phyloP scores from a whole-genome alignment of 2,113 vertebrate genomes.

The Tor tambroides region DNA sequence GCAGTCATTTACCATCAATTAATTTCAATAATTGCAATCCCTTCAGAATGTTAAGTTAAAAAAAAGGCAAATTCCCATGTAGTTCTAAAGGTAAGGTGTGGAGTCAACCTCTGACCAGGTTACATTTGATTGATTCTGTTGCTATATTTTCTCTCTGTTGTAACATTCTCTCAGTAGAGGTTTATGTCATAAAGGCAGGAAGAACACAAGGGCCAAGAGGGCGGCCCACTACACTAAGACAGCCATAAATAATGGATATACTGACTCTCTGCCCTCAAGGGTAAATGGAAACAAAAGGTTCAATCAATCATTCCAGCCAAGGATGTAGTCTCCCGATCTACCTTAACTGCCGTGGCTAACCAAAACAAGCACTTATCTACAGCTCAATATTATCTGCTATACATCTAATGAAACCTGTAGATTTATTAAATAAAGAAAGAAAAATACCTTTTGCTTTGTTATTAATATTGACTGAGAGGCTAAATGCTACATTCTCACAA shows the following conservation, averaged over 20 bases:
- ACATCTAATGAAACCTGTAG: not conserved
- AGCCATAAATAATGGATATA: conserved; percentile 60
- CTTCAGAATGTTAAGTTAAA: not conserved
- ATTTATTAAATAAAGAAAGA: not conserved
- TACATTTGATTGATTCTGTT: conserved; percentile 32
- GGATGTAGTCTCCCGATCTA: conserved; percentile 45
- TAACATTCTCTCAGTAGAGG: conserved; percentile 53
- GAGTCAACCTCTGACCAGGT: conserved; percentile 33
- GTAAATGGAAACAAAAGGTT: conserved; percentile 56
- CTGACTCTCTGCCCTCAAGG: conserved; percentile 52
- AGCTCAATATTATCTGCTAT: not conserved
- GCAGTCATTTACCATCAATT: not conserved
- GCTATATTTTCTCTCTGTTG: conserved; percentile 39
- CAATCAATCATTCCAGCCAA: conserved; percentile 55
- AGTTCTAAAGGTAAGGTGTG: conserved; percentile 23
- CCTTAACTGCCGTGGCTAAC: conserved; percentile 16
- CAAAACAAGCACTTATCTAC: conserved; percentile 42
- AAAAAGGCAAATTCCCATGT: not conserved
- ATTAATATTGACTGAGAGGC: not conserved
- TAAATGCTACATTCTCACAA: not conserved
- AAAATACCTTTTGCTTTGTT: not conserved
- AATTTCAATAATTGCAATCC: conserved; percentile 9
- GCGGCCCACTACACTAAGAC: conserved; percentile 47
- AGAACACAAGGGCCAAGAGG: conserved; percentile 37
- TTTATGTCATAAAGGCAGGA: conserved; percentile 52